Base-by-base conservation (phyloP, 2,888 invertebrate genomes). In the Thera britannica region DNA sequence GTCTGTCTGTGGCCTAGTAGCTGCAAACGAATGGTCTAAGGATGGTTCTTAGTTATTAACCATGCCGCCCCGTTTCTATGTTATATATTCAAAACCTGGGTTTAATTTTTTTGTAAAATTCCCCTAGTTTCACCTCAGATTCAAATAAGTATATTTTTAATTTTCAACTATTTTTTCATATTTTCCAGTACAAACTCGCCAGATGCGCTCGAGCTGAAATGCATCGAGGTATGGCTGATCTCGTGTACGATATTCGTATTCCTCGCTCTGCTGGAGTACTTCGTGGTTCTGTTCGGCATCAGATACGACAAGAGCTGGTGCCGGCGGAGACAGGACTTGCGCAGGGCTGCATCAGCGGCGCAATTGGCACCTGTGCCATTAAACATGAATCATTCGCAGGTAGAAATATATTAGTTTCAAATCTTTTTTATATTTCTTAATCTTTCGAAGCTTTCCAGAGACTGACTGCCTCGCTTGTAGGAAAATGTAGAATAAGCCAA, bases 281-380 rank as follows among this genome's bases (percentile, higher is more conserved):
- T 95, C 80, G 94, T 95, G 75, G 95, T 95, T 70, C 88, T 95
- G 54, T 95, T 95, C 82, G 95, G 95, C 67, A 95, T 95, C 83
- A 92, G 95, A 34, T 95, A 95, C 80, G 95, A 95, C 83, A 95
- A 95, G 82, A 95, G 95, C 81, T 95, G 95, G 95, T 90, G 95
- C 70, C 83, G 88, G 62, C 88, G 93, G 76, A 84, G 92, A 67
- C 87, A 88, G 63, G 92, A 93, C 77, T 62, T 93, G 67, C 86
- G 93, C 4, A 81, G 91, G 34, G 89, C 90, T n/a, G 90, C 90
- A 52, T 90, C 93, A 58, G 85, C 92, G 8, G 90, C 87, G n/a
- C 92, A 92, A 58, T 84, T 92, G 0, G 90, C 87, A 46, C 90
- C 90, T 7, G 90, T 90, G n/a, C 88, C 87, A 0, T 72, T 93